These are phyloP conservation scores for Subacronicta megacephala DNA, from an alignment of 2,888 invertebrate genomes.

Conservation along the genomic window DNA sequence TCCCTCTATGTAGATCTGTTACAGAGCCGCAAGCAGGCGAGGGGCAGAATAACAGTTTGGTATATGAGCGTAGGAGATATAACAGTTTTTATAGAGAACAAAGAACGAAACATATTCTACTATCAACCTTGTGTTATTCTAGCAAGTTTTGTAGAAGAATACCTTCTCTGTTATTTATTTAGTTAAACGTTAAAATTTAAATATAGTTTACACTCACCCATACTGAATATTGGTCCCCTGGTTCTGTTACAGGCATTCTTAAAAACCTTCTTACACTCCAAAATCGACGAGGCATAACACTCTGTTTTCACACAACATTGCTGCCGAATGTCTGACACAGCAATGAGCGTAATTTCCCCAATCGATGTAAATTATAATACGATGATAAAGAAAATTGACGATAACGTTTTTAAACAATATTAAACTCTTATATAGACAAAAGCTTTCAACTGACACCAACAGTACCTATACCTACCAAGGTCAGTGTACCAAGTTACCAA, in stretches of 20 bases:
- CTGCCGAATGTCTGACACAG: conserved; percentile 64
- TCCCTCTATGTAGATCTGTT: too few species aligned
- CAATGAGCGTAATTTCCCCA: conserved; percentile 49
- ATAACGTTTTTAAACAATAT: conserved; percentile 29
- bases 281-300: conserved; percentile 74
- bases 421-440: too few species aligned
- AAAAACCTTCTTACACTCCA: conserved; percentile 87
- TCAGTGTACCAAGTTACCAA: too few species aligned
- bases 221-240: conserved; percentile 90
- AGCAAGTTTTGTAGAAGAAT: conserved; percentile 22
- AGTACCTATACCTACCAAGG: too few species aligned
- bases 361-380: conserved; percentile 19
- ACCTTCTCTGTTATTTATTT: not conserved
- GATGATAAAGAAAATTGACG: conserved; percentile 28
- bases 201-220: conserved; percentile 83
- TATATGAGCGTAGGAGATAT: conserved; percentile 12
- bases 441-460: too few species aligned
- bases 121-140: not conserved
- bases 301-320: conserved; percentile 63
- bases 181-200: not conserved
- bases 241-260: conserved; percentile 87
- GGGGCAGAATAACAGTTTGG: conserved; percentile 6
- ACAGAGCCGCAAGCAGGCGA: conserved; percentile 3
- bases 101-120: conserved; percentile 14
- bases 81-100: conserved; percentile 14